A percentile compares a stretch with the other conserved stretches of the same genome.
phyloP scores from a whole-genome alignment of 2,113 vertebrate genomes.

The Hemiprocne comata region DNA sequence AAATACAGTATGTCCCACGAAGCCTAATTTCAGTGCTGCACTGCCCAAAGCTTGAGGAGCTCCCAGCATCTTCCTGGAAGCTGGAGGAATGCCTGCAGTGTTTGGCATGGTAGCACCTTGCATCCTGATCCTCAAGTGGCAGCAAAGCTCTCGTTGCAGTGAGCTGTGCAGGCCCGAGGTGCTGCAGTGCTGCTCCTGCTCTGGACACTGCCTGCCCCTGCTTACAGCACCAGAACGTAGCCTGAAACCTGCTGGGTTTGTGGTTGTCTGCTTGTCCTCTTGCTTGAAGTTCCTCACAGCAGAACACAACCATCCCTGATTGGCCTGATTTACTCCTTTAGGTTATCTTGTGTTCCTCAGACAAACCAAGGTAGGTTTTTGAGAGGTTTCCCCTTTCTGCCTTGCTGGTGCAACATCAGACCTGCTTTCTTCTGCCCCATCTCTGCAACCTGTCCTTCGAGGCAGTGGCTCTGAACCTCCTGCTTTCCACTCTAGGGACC shows the following conservation, averaged over 20 bases:
- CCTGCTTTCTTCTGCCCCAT: not conserved
- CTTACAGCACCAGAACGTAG: not conserved
- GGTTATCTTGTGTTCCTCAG: not conserved
- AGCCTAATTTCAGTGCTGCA: not conserved
- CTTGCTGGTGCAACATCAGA: not conserved
- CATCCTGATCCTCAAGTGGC: not conserved
- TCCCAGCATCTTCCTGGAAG: not conserved
- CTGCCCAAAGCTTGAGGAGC: not conserved
- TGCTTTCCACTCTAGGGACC: fast-evolving
- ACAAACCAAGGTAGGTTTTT: not conserved
- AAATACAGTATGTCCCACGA: fast-evolving
- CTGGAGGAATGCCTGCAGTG: fast-evolving
- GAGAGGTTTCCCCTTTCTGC: not conserved
- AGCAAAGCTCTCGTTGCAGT: not conserved
- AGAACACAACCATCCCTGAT: not conserved
- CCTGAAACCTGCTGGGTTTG: not conserved
- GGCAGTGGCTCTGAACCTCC: not conserved
- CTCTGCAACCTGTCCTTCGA: not conserved
- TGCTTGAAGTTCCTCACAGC: not conserved
- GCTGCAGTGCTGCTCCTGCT: not conserved
- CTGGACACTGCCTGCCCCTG: not conserved
- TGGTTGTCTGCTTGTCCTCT: not conserved
- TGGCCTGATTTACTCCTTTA: not conserved
- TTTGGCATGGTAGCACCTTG: too few species aligned
- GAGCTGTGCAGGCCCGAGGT: fast-evolving